These are phyloP conservation scores for Semaprochilodus insignis DNA, from an alignment of 2,797 vertebrate genomes.

Conservation along the genomic window DNA sequence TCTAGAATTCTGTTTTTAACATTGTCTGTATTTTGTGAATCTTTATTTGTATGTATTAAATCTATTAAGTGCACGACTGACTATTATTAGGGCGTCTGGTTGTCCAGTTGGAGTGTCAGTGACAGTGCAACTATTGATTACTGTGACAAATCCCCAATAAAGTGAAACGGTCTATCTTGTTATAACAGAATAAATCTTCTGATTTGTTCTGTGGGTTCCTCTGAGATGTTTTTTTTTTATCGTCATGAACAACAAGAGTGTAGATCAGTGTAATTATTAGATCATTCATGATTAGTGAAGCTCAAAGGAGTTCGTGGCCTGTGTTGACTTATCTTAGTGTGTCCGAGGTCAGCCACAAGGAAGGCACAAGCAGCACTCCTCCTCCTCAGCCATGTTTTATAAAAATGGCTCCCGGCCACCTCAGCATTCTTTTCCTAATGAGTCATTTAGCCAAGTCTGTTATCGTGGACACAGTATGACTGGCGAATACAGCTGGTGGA, in stretches of 20 bases:
- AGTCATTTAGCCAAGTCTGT: neutral
- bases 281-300: constrained; percentile 3
- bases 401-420: neutral
- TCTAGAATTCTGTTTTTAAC: neutral
- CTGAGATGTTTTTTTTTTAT: neutral
- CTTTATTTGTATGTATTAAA: constrained; percentile 21
- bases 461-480: neutral
- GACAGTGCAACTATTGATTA: constrained; percentile 15
- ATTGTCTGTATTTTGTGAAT: constrained; percentile 1
- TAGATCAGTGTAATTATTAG: neutral
- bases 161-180: neutral
- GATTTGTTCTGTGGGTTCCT: neutral
- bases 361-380: neutral
- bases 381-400: neutral
- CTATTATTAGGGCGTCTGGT: neutral
- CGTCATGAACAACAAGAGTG: neutral
- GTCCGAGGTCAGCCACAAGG: neutral
- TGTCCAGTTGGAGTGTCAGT: neutral
- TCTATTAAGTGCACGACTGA: neutral
- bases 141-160: constrained; percentile 18
- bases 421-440: constrained; percentile 1
- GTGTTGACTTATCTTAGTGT: neutral
- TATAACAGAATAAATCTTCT: constrained; percentile 12
- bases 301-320: neutral
- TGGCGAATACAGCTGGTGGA: neutral